Base-by-base conservation (phyloP, 2,113 vertebrate species). In the Hiodon alosoides region DNA sequence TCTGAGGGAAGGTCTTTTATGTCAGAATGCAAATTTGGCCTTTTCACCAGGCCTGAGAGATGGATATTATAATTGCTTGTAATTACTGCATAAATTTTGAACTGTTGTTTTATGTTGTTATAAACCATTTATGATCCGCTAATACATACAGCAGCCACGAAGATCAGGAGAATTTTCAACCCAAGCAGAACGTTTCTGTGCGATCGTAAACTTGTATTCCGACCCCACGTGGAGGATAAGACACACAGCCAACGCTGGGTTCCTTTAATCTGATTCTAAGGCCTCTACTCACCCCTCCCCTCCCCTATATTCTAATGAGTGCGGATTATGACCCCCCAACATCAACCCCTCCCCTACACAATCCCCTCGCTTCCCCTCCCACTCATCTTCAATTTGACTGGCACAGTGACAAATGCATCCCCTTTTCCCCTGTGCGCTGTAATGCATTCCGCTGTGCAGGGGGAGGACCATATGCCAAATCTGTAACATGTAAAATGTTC, bases 1-100 rank as follows among this genome's bases (percentile, higher is more conserved):
- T 31, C 31, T 2, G 31, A 31, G 31, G 31, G 31, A 31, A 31
- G 48, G 68, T 73, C 76, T 79, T 86, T 85, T 82, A 79, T 86
- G 79, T 78, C 78, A 61, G 75, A 85, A 89, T 89, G 86, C 79
- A 84, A 89, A 90, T 89, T 16, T 85, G 84, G 76, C 81, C 81
- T 85, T 87, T 87, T 71, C 74, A 79, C 71, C 70, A 51, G 77
- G 79, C 80, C 67, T 73, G 77, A 83, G 79, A 85, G 84, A 85
- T 74, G 75, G 74, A 80, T 80, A 76, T 70, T 79, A 85, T 87
- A 84, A 89, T 87, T 86, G 83, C 85, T 88, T 85, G 85, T 85
- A 87, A 88, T 87, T 86, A 79, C 79, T 83, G 79, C 77, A 79
- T 86, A 31, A 31, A 31, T 31, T 31, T 31, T 31, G 31, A 31